Evolutionary conservation across 2,113 vertebrate genomes (phyloP).

Genomic region (Cynoglossus semilaevis): DNA sequence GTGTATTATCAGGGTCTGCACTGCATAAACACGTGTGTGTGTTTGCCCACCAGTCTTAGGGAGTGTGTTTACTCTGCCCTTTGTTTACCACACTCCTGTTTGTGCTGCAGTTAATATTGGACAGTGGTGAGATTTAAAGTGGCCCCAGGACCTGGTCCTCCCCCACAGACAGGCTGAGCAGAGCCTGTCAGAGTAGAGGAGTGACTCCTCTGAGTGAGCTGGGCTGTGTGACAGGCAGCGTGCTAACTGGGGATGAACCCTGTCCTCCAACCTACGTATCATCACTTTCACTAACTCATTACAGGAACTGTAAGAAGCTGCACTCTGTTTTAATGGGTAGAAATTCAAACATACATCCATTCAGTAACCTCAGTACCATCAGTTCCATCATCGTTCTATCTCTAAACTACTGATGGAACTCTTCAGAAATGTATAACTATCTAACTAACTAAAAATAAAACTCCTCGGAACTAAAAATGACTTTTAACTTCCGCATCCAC

Average conservation of each 20-base stretch:
- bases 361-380: no score
- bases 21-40: background rate
- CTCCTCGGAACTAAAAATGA: no score
- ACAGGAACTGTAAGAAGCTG: no score
- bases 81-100: constrained; percentile 68
- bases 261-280: constrained; percentile 41
- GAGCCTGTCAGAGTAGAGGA: constrained; percentile 27
- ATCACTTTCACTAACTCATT: constrained; percentile 35
- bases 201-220: constrained; percentile 29
- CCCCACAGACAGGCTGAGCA: constrained; percentile 14
- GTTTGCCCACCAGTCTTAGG: constrained; percentile 44
- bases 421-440: no score
- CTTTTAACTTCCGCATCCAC: no score
- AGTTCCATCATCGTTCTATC: no score
- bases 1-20: no score
- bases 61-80: constrained; percentile 65
- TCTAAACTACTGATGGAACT: no score
- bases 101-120: constrained; percentile 70
- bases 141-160: constrained; percentile 30
- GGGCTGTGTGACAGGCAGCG: constrained; percentile 46
- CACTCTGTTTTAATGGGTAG: no score
- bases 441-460: no score
- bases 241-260: constrained; percentile 53
- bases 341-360: no score
- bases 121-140: constrained; percentile 56